Evolutionary conservation across 1,140 invertebrate species (phyloP), one percentile per base, ranked within the genome.

Genomic region (Mercenaria mercenaria): DNA sequence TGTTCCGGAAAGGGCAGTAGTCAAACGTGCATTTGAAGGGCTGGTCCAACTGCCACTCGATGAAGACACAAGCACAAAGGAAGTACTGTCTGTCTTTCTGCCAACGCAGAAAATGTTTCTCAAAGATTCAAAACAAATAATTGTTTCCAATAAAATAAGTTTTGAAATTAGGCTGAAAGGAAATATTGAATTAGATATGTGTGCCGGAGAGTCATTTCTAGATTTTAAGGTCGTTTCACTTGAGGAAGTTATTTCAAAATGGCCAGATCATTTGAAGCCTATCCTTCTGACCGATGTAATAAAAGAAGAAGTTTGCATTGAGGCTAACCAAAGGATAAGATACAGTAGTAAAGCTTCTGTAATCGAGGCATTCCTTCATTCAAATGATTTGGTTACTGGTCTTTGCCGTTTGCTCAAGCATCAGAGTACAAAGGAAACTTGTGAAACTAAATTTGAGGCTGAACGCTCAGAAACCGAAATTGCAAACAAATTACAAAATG

Each of bases 321-420:
- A 52, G 13, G 34, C 34, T 4, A 11, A 37, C 20, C 18, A 37
- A 41, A n/a, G 18, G 32, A n/a, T 23, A 26, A 8, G 8, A 32
- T 32, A 74, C 37, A 76, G 67, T 47, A 47, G 0, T 47, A 43
- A 74, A 18, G 67, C 64, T 0, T 20, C 6, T 6, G n/a, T 13
- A 11, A 29, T 67, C 26, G 43, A 85, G 47, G 3, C 1, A 11
- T 85, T 85, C 39, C 18, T 85, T 23, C 83, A 39, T 85, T 85
- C 83, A 39, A 34, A n/a, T 26, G 67, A 85, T 13, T 76, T 85
- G 26, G 29, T 74, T 26, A 50, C 20, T 20, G 83, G 26, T 13
- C 15, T 85, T 6, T 74, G 64, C 39, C 64, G 83, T 34, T 56
- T 85, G 15, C 11, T 85, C 6, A 72, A 74, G 26, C 83, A 74